Percentiles rank a stretch among this genome's conserved stretches.
Conservation (phyloP, 1,140 invertebrate genomes). For the Helicoverpa armigera region DNA sequence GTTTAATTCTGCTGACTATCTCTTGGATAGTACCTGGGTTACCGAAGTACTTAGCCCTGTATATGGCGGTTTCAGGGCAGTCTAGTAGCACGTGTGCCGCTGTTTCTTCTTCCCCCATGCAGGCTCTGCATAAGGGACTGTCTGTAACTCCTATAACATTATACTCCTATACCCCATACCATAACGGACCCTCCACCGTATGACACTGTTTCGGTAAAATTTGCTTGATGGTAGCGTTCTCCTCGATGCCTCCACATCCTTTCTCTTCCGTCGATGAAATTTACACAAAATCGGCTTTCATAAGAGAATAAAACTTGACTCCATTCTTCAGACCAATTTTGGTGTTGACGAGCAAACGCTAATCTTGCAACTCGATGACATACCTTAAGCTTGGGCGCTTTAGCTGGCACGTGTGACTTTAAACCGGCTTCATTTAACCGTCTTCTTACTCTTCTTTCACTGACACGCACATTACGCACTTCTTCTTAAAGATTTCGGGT, state of each 20-base stretch:
- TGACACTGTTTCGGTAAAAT: not conserved
- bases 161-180: conserved; percentile 12
- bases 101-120: too few relatives aligned
- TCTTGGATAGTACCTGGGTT: too few relatives aligned
- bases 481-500: conserved; percentile 36
- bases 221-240: not conserved
- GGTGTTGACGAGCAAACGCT: conserved; percentile 18
- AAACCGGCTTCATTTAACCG: conserved; percentile 1
- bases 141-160: too few relatives aligned
- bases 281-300: not conserved
- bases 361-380: not conserved
- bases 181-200: not conserved
- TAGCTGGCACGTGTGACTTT: conserved; percentile 11
- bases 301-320: not conserved
- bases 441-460: conserved; percentile 6
- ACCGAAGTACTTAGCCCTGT: too few relatives aligned
- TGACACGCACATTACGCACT: conserved; percentile 40
- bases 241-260: not conserved
- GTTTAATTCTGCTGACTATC: too few relatives aligned
- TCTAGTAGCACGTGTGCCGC: too few relatives aligned
- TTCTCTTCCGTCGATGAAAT: not conserved
- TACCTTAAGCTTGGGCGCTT: not conserved
- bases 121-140: too few relatives aligned
- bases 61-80: too few relatives aligned
- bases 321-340: not conserved